phyloP scores from a whole-genome alignment of 1,140 invertebrate genomes.

The Drosophila bocqueti region DNA sequence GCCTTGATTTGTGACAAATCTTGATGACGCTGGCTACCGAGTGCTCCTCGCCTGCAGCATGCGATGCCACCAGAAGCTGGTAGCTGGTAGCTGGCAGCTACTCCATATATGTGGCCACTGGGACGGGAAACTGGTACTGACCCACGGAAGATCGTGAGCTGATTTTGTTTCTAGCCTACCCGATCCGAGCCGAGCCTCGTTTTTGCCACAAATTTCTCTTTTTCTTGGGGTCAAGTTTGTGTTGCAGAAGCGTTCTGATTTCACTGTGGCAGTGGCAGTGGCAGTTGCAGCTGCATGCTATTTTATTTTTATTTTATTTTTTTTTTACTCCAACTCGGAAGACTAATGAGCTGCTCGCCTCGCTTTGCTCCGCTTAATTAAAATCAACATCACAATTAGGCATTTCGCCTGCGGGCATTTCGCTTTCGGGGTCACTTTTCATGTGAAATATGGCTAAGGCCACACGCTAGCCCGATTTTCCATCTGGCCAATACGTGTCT shows the following conservation, averaged over 20 bases:
- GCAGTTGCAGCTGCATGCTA: conserved; percentile 48
- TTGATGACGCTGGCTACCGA: conserved; percentile 73
- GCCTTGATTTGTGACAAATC: conserved; percentile 82
- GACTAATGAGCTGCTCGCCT: conserved; percentile 39
- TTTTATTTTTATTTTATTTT: background rate
- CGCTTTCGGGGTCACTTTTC: conserved; percentile 51
- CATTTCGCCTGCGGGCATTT: conserved; percentile 42
- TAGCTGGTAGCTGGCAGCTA: background rate
- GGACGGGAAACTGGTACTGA: conserved; percentile 27
- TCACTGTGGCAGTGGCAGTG: conserved; percentile 49
- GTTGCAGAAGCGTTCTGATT: conserved; percentile 77
- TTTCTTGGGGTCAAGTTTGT: conserved; percentile 83
- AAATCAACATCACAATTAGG: conserved; percentile 58
- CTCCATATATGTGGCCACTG: conserved; percentile 62
- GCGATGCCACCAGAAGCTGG: conserved; percentile 36
- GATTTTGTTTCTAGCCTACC: conserved; percentile 58
- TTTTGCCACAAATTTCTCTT: conserved; percentile 79
- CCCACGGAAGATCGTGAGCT: conserved; percentile 70
- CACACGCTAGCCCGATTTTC: conserved; percentile 29
- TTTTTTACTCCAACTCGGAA: conserved; percentile 16
- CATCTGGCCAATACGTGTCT: conserved; percentile 50
- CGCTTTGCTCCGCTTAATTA: conserved; percentile 50
- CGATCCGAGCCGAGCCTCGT: conserved; percentile 28
- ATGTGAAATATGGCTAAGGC: conserved; percentile 20
- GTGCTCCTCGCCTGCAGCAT: conserved; percentile 61